Percentiles rank a stretch among this genome's conserved stretches.
These are phyloP conservation scores for Asteroscopus sphinx DNA, from an alignment of 2,888 invertebrate genomes.

Conservation along the genomic window DNA sequence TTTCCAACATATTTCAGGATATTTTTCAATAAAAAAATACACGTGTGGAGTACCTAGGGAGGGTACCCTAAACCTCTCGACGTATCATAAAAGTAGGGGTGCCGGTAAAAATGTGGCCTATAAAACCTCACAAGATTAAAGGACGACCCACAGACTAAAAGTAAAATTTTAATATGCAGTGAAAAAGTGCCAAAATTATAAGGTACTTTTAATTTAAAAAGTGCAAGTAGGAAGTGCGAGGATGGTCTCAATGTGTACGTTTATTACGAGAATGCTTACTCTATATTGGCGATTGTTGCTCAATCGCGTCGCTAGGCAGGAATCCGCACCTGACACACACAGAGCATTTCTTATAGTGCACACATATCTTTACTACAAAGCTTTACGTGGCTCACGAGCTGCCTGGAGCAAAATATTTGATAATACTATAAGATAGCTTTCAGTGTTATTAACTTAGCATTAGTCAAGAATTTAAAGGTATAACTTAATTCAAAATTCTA, in stretches of 20 bases:
- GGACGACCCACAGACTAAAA: too few relatives aligned
- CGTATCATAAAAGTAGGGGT: too few relatives aligned
- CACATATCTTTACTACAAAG: constrained; percentile 32
- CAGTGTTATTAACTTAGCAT: constrained; percentile 16
- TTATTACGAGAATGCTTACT: constrained; percentile 81
- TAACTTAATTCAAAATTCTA: constrained; percentile 2
- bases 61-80: too few relatives aligned
- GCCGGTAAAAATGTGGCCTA: too few relatives aligned
- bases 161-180: constrained; percentile 46
- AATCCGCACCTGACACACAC: constrained; percentile 87
- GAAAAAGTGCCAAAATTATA: constrained; percentile 53
- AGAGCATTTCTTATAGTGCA: constrained; percentile 69
- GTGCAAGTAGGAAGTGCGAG: constrained; percentile 62
- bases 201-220: constrained; percentile 36
- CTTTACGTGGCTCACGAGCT: constrained; percentile 17
- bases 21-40: too few relatives aligned
- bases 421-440: constrained; percentile 34
- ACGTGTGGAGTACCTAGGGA: too few relatives aligned
- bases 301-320: constrained; percentile 88
- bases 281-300: constrained; percentile 88
- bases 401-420: constrained; percentile 16
- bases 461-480: neutral
- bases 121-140: too few relatives aligned
- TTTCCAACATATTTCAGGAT: too few relatives aligned
- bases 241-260: constrained; percentile 59